Evolutionary conservation across 2,888 invertebrate species (phyloP).

Genomic region (Strigamia transsilvanica): DNA sequence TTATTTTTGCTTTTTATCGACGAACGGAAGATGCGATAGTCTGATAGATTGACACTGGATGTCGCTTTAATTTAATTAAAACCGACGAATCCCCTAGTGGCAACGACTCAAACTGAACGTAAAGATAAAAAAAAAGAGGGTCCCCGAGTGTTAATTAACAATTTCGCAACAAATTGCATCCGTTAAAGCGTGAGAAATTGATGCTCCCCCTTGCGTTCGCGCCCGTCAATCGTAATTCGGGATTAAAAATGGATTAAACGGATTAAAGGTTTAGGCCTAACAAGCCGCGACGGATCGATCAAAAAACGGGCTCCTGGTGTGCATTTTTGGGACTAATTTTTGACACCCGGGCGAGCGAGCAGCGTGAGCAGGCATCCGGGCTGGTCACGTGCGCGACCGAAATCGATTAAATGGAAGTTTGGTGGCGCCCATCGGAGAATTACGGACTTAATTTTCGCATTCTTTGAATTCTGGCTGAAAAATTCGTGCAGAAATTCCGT

Average conservation of each 20-base stretch:
- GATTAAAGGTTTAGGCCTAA: conserved; percentile 29
- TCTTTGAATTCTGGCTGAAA: too few species aligned
- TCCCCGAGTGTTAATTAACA: conserved; percentile 21
- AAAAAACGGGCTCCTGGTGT: background rate
- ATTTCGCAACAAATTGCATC: background rate
- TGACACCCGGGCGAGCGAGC: too few species aligned
- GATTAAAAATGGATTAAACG: background rate
- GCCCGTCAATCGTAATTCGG: conserved; percentile 17
- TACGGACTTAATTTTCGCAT: too few species aligned
- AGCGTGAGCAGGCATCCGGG: too few species aligned
- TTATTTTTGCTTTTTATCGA: too few species aligned
- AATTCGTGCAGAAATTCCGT: background rate
- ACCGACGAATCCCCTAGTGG: background rate
- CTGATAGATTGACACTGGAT: background rate
- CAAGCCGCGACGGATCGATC: background rate
- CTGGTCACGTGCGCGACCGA: too few species aligned
- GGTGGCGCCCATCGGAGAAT: too few species aligned
- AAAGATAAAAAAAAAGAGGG: background rate
- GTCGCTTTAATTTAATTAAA: conserved; percentile 18
- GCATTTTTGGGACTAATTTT: too few species aligned
- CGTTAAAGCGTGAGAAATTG: conserved; percentile 12
- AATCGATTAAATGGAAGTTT: too few species aligned
- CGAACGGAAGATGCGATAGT: too few species aligned
- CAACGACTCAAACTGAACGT: background rate
- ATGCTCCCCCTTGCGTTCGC: background rate